Evolutionary conservation across 2,113 vertebrate species (phyloP).

Genomic region (Corvus hawaiiensis): DNA sequence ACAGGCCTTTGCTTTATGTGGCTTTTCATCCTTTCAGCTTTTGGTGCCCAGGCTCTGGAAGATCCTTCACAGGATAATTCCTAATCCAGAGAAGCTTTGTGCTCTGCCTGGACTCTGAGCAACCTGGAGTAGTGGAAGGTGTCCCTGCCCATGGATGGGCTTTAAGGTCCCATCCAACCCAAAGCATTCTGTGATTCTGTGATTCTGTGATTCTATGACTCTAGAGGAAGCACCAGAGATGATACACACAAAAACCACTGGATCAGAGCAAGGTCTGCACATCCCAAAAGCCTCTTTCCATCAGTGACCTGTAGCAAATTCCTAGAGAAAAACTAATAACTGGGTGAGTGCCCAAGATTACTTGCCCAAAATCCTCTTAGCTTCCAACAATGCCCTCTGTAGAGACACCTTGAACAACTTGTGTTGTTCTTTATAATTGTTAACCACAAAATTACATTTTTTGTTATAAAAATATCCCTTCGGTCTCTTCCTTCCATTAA

Average conservation of each 20-base stretch:
- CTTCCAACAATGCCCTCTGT: neutral
- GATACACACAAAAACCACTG: neutral
- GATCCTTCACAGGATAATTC: neutral
- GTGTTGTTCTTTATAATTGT: neutral
- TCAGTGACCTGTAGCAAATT: neutral
- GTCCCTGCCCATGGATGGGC: neutral
- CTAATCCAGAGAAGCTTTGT: neutral
- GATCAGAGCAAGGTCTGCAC: neutral
- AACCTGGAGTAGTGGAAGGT: neutral
- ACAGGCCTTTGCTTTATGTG: neutral
- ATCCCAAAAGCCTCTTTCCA: neutral
- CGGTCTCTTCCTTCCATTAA: neutral
- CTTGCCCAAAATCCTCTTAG: neutral
- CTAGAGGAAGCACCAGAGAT: neutral
- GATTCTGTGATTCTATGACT: neutral
- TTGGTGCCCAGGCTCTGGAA: neutral
- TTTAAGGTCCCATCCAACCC: neutral
- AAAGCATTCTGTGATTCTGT: neutral
- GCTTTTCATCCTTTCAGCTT: neutral
- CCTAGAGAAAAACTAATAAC: neutral
- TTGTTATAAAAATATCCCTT: neutral
- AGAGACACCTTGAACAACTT: neutral
- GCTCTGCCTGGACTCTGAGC: neutral
- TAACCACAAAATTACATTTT: neutral
- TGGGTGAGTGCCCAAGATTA: neutral